A percentile compares a stretch with the other conserved stretches of the same genome.
Conservation (phyloP, 1,140 invertebrate species). For the Marisa cornuarietis region DNA sequence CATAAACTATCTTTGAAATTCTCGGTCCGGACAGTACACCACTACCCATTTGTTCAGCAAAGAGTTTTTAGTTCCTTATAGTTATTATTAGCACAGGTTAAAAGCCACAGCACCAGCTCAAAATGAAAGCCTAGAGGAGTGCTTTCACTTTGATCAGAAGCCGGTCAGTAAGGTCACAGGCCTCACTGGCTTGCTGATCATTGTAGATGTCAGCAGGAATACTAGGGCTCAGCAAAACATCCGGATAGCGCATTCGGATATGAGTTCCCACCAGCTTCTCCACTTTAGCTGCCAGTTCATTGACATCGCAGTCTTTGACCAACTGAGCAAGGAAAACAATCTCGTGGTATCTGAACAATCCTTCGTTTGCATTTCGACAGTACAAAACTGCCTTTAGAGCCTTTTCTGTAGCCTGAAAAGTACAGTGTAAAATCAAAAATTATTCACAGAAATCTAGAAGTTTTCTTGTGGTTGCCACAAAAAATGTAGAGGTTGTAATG, state of each 20-base stretch:
- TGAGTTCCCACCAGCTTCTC: conserved; percentile 16
- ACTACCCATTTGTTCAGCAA: too few relatives aligned
- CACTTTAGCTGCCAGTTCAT: conserved; percentile 2
- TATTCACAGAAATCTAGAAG: too few relatives aligned
- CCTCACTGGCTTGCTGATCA: background rate
- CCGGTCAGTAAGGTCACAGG: background rate
- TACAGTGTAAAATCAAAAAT: too few relatives aligned
- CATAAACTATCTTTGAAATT: too few relatives aligned
- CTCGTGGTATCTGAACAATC: background rate
- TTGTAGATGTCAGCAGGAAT: conserved; percentile 28
- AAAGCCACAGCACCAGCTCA: too few relatives aligned
- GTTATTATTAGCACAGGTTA: too few relatives aligned
- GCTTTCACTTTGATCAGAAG: conserved; percentile 14
- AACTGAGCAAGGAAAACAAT: background rate
- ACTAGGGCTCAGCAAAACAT: background rate
- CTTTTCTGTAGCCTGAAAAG: conserved; percentile 26
- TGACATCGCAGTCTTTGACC: background rate
- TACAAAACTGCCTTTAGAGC: conserved; percentile 30
- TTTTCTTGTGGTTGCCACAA: too few relatives aligned
- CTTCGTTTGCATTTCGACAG: conserved; percentile 9
- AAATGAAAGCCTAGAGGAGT: background rate
- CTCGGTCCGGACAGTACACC: too few relatives aligned
- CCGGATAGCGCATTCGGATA: conserved; percentile 27
- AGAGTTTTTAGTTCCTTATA: too few relatives aligned
- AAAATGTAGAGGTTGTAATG: too few relatives aligned